phyloP scores from a whole-genome alignment of 2,113 vertebrate species.

The Myotis lucifugus region DNA sequence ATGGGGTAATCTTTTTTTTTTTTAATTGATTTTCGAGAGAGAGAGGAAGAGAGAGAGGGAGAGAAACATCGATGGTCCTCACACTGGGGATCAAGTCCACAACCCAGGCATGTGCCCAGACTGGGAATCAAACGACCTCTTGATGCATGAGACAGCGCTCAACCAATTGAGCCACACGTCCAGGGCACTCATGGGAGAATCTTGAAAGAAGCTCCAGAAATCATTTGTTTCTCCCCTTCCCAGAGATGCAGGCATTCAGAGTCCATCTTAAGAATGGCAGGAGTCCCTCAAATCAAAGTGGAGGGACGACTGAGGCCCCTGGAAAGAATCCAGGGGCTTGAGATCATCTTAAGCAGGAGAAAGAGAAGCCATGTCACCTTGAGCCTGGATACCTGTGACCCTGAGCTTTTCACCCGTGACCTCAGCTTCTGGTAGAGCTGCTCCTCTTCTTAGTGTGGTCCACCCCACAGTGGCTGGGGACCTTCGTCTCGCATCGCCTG shows the following conservation, averaged over 20 bases:
- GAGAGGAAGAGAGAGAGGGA: too few species aligned
- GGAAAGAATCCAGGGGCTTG: background rate
- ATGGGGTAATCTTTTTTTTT: background rate
- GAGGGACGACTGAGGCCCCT: background rate
- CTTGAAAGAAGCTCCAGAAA: conserved; percentile 49
- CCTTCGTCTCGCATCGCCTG: background rate
- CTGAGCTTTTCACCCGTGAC: background rate
- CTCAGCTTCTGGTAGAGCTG: background rate
- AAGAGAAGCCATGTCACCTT: background rate
- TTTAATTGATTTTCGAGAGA: too few species aligned
- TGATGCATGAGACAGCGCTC: too few species aligned
- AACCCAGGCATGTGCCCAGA: too few species aligned
- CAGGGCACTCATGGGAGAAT: background rate
- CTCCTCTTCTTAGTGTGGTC: background rate
- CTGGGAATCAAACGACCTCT: too few species aligned
- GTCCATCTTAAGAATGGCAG: background rate
- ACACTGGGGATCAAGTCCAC: too few species aligned
- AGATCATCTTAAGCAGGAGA: background rate
- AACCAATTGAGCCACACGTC: too few species aligned
- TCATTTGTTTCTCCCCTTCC: conserved; percentile 26
- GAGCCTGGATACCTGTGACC: background rate
- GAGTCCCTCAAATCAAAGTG: background rate
- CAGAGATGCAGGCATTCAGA: background rate
- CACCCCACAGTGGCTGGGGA: background rate
- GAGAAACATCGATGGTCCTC: too few species aligned